Percentiles rank a stretch among this genome's conserved stretches.
Conservation (phyloP, 2,888 invertebrate genomes). For the Orgyia antiqua region DNA sequence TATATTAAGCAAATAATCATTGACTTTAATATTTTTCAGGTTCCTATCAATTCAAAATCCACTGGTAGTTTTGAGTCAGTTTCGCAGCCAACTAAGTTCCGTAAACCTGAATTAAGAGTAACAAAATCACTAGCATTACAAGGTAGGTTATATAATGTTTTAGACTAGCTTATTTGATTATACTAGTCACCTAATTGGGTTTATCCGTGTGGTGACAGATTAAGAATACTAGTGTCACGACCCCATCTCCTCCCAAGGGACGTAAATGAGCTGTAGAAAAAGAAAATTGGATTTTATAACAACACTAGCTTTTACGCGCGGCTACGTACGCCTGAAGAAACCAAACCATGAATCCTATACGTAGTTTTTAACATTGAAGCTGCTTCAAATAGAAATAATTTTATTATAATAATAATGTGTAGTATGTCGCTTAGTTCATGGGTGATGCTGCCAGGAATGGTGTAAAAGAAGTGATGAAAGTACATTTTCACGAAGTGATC, state of each 20-base stretch:
- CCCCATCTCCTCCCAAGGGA: too few relatives aligned
- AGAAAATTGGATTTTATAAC: too few relatives aligned
- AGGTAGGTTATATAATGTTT: slow-evolving; percentile 33
- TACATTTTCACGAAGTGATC: neutral
- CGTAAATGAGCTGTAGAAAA: too few relatives aligned
- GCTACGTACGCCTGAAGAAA: too few relatives aligned
- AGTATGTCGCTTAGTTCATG: neutral
- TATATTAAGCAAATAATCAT: neutral
- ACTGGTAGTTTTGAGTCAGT: neutral
- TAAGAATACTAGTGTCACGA: too few relatives aligned
- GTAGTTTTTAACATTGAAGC: neutral
- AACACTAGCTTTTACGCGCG: too few relatives aligned
- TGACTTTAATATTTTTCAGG: neutral
- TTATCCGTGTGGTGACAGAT: too few relatives aligned
- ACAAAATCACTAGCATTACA: slow-evolving; percentile 44
- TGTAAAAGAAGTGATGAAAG: neutral
- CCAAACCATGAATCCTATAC: too few relatives aligned
- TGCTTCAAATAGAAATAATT: neutral
- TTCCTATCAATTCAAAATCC: neutral
- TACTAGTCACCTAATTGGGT: too few relatives aligned
- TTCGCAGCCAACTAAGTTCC: slow-evolving; percentile 52
- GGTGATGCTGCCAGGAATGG: too few relatives aligned
- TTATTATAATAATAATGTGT: neutral
- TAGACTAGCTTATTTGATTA: too few relatives aligned
- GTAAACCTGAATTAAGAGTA: slow-evolving; percentile 42